A percentile compares a stretch with the other conserved stretches of the same genome.
Conservation (phyloP, 1,140 invertebrate species). For the Macrostomum lignano region DNA sequence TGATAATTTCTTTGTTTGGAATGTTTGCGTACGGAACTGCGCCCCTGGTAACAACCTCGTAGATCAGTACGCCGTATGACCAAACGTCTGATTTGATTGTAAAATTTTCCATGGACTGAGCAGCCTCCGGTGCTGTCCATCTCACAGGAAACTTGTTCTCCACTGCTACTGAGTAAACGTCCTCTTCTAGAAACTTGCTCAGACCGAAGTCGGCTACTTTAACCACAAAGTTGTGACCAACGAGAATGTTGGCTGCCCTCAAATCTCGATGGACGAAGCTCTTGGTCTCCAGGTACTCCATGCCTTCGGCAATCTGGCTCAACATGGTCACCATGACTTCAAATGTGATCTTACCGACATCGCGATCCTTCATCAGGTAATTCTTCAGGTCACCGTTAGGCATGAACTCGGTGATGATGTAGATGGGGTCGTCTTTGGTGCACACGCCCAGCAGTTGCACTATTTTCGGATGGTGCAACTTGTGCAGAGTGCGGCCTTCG, state of each 20-base stretch:
- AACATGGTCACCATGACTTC: background rate
- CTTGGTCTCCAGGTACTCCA: constrained; percentile 73
- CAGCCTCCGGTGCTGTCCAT: too few species aligned
- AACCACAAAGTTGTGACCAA: constrained; percentile 65
- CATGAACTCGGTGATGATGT: constrained; percentile 97
- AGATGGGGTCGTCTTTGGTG: constrained; percentile 86
- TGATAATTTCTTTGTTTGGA: too few species aligned
- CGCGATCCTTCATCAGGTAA: background rate
- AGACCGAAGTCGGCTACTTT: constrained; percentile 69
- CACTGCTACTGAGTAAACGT: constrained; percentile 71
- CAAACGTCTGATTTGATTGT: background rate
- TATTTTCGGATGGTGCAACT: constrained; percentile 63
- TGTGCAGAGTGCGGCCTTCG: constrained; percentile 98
- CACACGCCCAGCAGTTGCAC: constrained; percentile 94
- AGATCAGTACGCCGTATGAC: background rate
- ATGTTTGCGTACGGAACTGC: too few species aligned
- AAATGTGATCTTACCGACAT: background rate
- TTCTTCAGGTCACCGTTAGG: constrained; percentile 53
- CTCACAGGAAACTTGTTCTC: constrained; percentile 87
- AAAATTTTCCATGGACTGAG: too few species aligned
- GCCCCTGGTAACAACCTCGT: background rate
- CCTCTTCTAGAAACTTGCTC: constrained; percentile 65
- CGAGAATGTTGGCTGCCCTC: constrained; percentile 73
- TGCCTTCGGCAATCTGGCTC: constrained; percentile 56
- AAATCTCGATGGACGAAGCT: constrained; percentile 80